Evolutionary conservation across 64 coral and sea anemone species (phyloP).

Genomic region (Dendrophyllia cribrosa): DNA sequence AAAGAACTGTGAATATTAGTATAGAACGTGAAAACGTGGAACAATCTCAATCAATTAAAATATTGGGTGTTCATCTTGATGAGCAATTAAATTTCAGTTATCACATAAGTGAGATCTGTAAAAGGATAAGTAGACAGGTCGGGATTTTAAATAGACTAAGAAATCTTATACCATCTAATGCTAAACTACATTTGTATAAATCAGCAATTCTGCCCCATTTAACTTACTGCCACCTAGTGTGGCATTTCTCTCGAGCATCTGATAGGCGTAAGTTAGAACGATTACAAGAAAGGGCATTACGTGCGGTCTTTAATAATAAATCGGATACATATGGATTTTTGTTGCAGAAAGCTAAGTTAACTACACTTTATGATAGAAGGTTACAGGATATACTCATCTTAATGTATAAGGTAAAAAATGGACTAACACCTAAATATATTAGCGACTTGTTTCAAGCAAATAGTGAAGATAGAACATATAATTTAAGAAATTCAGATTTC

Average conservation of each 20-base stretch:
- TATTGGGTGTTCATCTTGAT: slow-evolving; percentile 17
- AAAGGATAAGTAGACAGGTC: slow-evolving; percentile 15
- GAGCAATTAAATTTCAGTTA: slow-evolving; percentile 22
- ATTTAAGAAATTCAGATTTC: no score
- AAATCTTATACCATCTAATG: slow-evolving; percentile 35
- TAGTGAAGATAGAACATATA: no score
- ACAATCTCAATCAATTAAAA: slow-evolving; percentile 20
- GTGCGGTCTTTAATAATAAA: no score
- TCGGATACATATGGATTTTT: no score
- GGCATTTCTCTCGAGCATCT: slow-evolving; percentile 25
- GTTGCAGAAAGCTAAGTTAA: no score
- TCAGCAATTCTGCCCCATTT: no score
- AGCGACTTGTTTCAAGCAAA: no score
- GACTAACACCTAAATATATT: no score
- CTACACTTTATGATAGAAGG: no score
- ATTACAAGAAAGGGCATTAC: slow-evolving; percentile 29
- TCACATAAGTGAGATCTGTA: slow-evolving; percentile 45
- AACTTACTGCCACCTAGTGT: slow-evolving; percentile 40
- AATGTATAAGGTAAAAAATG: no score
- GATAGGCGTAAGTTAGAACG: slow-evolving; percentile 40
- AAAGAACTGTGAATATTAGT: neutral
- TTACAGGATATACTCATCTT: no score
- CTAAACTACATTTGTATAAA: slow-evolving; percentile 27
- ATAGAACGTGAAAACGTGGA: slow-evolving; percentile 17
- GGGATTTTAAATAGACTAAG: slow-evolving; percentile 21